Evolutionary conservation across 2,797 vertebrate genomes (phyloP).

Genomic region (Cynopterus sphinx): DNA sequence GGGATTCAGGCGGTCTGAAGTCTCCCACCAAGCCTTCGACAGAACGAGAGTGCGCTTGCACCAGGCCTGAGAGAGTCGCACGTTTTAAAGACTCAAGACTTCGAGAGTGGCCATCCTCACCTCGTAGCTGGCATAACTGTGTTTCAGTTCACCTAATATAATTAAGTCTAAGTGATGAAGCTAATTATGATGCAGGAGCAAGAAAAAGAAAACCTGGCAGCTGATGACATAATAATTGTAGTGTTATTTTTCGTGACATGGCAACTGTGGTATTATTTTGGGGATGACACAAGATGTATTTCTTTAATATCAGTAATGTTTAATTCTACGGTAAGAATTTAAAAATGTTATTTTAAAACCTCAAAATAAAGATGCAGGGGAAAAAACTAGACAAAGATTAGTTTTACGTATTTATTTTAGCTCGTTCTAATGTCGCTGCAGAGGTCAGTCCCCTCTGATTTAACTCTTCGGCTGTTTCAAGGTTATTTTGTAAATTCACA

Average conservation of each 20-base stretch:
- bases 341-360: constrained; percentile 49
- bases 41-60: not conserved
- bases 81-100: not conserved
- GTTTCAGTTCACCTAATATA: constrained; percentile 39
- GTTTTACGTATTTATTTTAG: not conserved
- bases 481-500: not conserved
- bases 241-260: constrained; percentile 68
- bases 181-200: constrained; percentile 59
- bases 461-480: not conserved
- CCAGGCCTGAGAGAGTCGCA: not conserved
- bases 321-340: constrained; percentile 19
- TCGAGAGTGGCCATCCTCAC: constrained; percentile 2
- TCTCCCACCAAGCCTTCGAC: not conserved
- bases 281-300: constrained; percentile 41
- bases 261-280: constrained; percentile 60
- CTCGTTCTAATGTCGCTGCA: not conserved
- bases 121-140: not conserved
- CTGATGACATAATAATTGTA: constrained; percentile 61
- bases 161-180: constrained; percentile 37
- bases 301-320: constrained; percentile 40
- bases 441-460: not conserved
- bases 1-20: not conserved
- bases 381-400: not conserved
- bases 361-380: constrained; percentile 14
- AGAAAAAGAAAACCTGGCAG: constrained; percentile 54